Percentiles rank a stretch among this genome's conserved stretches.
These are phyloP conservation scores for Cavia aperea DNA, from an alignment of 2,113 vertebrate species.

Conservation along the genomic window DNA sequence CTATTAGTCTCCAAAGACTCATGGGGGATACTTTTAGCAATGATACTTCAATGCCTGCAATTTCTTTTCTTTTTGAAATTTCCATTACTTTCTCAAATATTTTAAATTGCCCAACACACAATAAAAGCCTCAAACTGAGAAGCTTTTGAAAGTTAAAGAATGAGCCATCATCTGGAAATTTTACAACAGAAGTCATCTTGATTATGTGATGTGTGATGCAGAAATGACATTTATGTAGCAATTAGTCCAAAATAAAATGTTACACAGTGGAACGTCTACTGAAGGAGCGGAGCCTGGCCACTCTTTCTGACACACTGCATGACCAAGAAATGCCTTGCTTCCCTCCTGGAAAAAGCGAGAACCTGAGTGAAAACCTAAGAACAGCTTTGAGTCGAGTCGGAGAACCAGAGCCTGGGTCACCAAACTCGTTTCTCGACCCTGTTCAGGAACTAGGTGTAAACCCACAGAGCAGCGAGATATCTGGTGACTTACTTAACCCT, in stretches of 20 bases:
- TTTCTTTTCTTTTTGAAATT: slow-evolving; percentile 40
- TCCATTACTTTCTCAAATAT: slow-evolving; percentile 21
- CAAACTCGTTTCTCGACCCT: background rate
- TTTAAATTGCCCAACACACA: slow-evolving; percentile 18
- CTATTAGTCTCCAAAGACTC: background rate
- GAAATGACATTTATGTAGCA: background rate
- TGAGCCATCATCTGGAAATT: background rate
- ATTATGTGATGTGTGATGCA: background rate
- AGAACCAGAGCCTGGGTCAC: background rate
- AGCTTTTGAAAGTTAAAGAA: slow-evolving; percentile 27
- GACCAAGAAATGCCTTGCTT: background rate
- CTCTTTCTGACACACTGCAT: background rate
- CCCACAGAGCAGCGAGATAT: background rate
- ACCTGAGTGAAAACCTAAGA: background rate
- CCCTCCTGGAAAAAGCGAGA: background rate
- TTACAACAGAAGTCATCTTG: background rate
- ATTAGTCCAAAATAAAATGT: slow-evolving; percentile 15
- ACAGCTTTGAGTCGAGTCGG: background rate
- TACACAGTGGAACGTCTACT: background rate
- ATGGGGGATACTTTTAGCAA: background rate
- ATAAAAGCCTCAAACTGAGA: slow-evolving; percentile 7
- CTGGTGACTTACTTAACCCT: background rate
- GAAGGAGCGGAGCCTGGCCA: background rate
- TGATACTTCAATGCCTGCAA: background rate
- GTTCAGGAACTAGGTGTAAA: background rate